These are phyloP conservation scores for Pristionchus entomophagus DNA, from an alignment of 2,888 invertebrate genomes.

Conservation along the genomic window DNA sequence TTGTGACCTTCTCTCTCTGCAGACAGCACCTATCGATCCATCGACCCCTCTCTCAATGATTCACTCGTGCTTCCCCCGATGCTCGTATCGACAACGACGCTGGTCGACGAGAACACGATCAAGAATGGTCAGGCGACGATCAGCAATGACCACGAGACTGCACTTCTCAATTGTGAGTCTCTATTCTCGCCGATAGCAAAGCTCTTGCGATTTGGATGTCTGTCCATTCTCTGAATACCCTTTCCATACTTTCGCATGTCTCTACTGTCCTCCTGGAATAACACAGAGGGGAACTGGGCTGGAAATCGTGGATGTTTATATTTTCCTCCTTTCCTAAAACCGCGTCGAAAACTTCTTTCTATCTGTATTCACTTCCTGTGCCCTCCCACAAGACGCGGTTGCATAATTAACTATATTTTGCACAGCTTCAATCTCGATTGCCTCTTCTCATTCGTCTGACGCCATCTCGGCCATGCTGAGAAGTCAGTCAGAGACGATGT, in stretches of 20 bases:
- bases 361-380: too few species aligned
- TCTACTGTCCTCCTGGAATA: too few species aligned
- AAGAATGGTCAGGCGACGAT: background rate
- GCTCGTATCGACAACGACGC: background rate
- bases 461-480: background rate
- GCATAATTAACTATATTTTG: too few species aligned
- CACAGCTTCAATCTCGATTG: constrained; percentile 3
- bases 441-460: constrained; percentile 8
- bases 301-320: too few species aligned
- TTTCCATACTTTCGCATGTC: too few species aligned
- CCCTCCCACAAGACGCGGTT: too few species aligned
- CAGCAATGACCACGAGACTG: background rate
- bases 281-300: too few species aligned
- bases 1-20: background rate
- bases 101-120: background rate
- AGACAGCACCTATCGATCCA: constrained; percentile 21
- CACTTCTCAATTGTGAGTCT: constrained; percentile 25
- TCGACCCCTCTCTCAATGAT: constrained; percentile 27
- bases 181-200: too few species aligned
- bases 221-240: too few species aligned
- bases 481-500: constrained; percentile 2
- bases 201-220: too few species aligned
- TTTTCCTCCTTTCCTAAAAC: too few species aligned
- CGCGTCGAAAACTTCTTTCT: too few species aligned
- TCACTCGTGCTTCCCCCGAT: constrained; percentile 17